Conservation (phyloP, 2,888 invertebrate genomes). For the Gibbula magus region DNA sequence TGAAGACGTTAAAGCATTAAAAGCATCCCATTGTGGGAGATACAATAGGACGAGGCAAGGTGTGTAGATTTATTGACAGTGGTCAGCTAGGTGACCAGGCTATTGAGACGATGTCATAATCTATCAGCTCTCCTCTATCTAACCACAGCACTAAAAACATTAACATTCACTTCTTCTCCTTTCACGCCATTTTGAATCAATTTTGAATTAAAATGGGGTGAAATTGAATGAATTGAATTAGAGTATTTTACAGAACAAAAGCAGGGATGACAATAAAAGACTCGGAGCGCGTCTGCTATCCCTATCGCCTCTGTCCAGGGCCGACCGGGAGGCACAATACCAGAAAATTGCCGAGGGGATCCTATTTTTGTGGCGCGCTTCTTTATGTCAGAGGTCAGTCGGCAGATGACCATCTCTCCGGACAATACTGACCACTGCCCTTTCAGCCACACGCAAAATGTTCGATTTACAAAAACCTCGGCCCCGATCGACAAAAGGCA, state of each 20-base stretch:
- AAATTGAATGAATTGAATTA: slow-evolving; percentile 18
- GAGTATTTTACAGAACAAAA: slow-evolving; percentile 2
- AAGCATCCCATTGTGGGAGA: slow-evolving; percentile 17
- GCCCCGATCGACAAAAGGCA: slow-evolving; percentile 22
- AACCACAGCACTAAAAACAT: slow-evolving; percentile 19
- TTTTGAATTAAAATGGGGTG: slow-evolving; percentile 15
- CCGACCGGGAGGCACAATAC: slow-evolving; percentile 4
- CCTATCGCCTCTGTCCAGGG: not conserved
- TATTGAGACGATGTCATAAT: slow-evolving; percentile 14
- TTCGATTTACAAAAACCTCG: slow-evolving; percentile 16
- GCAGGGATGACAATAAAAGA: not conserved
- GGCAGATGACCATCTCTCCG: slow-evolving; percentile 27
- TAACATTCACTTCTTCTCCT: slow-evolving; percentile 2
- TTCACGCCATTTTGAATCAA: slow-evolving; percentile 11
- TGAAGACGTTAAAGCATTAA: not conserved
- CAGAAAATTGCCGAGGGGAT: slow-evolving; percentile 27
- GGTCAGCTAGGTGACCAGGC: not conserved
- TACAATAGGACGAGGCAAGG: not conserved
- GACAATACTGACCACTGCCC: slow-evolving; percentile 28
- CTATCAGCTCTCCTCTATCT: not conserved
- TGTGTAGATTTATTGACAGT: slow-evolving; percentile 23
- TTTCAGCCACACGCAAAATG: slow-evolving; percentile 14
- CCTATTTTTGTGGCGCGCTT: slow-evolving; percentile 24
- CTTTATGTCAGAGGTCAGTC: slow-evolving; percentile 28
- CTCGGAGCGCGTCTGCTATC: slow-evolving; percentile 2